Evolutionary conservation across 2,113 vertebrate species (phyloP), one percentile per base, ranked within the genome.

Genomic region (Mustela lutreola): DNA sequence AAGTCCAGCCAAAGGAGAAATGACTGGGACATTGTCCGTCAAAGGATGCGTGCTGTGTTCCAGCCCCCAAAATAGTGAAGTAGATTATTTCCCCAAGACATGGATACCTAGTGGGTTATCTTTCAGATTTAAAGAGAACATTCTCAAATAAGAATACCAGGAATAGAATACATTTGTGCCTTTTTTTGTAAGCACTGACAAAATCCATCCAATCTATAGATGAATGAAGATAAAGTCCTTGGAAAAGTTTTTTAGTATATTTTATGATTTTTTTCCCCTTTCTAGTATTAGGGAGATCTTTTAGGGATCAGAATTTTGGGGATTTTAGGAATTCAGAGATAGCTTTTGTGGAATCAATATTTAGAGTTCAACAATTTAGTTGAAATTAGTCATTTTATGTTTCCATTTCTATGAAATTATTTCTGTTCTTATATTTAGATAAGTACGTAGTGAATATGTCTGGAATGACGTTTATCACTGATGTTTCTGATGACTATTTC

Each of bases 371-470:
- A 3, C 50, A 94, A 6, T 87, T 95, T 91, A 19, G 71, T 73
- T 81, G 42, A 42, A 42, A 42, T 42, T 42, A 42, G 16, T 75
- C 79, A 60, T 94, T 48, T 81, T 85, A 12, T 63, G 16, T 63
- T 71, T 90, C 3, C 11, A 86, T 96, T 76, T 96, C 12, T 85
- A 10, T 92, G 75, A 76, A 96, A 56, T 94, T 86, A 50, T 58
- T 78, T 80, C 62, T 79, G 6, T 81, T 87, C 5, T 76, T 85
- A 18, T 83, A 26, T 88, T 91, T 91, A 39, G 70, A 84, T 85
- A 70, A 65, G 7, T 83, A 60, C 7, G 42, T 82, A 36, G 39
- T 76, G 24, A 80, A 28, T 89, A n/a, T 63, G 19, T 81, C n/a
- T 96, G 21, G 36, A 92, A 65, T 86, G 31, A 70, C 58, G 31